Evolutionary conservation across 2,888 invertebrate genomes (phyloP).

Genomic region (Netelia melanura): DNA sequence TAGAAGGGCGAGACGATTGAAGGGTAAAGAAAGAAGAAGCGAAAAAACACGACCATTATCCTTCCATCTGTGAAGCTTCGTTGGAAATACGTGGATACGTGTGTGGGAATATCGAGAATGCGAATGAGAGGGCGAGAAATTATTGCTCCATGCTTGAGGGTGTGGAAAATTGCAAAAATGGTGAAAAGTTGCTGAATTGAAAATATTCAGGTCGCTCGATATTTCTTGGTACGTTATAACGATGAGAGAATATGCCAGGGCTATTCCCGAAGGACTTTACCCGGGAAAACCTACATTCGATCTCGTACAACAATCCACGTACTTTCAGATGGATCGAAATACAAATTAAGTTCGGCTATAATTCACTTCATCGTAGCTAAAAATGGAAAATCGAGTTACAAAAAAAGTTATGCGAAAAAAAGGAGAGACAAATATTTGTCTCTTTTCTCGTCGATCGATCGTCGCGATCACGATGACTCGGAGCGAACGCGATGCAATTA

Average conservation of each 20-base stretch:
- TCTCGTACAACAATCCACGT: background rate
- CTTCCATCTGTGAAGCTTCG: background rate
- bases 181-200: conserved; percentile 11
- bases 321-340: background rate
- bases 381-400: background rate
- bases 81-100: background rate
- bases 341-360: background rate
- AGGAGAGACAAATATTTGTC: background rate
- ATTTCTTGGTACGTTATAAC: background rate
- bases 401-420: background rate
- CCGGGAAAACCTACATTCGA: conserved; percentile 27
- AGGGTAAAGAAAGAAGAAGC: background rate
- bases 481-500: conserved; percentile 54
- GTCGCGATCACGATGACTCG: conserved; percentile 32
- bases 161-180: background rate
- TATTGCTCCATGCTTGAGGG: background rate
- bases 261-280: conserved; percentile 17
- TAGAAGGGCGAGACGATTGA: background rate
- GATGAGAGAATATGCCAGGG: background rate
- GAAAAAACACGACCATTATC: background rate
- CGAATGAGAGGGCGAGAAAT: background rate
- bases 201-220: conserved; percentile 38
- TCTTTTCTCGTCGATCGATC: conserved; percentile 13
- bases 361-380: background rate
- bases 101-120: background rate